Evolutionary conservation across 1,140 invertebrate species (phyloP), one percentile per base, ranked within the genome.

Genomic region (Pinna nobilis): DNA sequence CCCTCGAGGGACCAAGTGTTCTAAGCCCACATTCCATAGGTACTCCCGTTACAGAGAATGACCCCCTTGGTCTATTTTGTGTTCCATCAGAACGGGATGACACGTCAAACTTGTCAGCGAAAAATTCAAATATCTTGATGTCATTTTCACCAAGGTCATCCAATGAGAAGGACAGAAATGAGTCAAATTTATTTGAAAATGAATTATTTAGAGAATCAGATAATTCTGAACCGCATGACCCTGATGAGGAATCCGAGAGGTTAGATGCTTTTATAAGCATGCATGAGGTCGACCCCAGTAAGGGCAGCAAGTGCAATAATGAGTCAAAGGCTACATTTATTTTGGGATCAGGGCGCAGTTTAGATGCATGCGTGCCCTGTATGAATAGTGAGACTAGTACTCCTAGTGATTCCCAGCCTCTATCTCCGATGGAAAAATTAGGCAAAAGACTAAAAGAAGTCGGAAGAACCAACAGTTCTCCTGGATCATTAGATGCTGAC

Each of bases 31-130:
- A 72, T 76, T 74, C 76, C 23, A 59, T 74, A 20, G 61, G 95
- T 50, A 96, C 94, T 25, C 94, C 94, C 2, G 95, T 97, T 0
- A 94, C 95, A 2, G 92, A 95, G 85, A 96, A 96, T 86, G 96
- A 97, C 90, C 96, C 96, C 0, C 88, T 98, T 30, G 96, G 96
- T 11, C 95, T 95, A 32, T 90, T 96, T 47, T 23, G 53, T 5
- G 35, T 5, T 61, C 53, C 53, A 15, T 30, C 33, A n/a, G n/a
- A 57, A 32, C 28, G 28, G n/a, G 11, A 57, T 15, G 53, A 33
- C 18, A 33, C 33, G 28, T 30, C 33, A 20, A 57, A 57, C 33
- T 30, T 57, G 53, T 30, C 37, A 15, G 37, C 37, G 53, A 57
- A 33, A 20, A 13, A 33, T 15, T 33, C 33, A 57, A 57, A 57